Evolutionary conservation across 92 coral and sea anemone species (phyloP).

Genomic region (Palythoa heliodiscus): DNA sequence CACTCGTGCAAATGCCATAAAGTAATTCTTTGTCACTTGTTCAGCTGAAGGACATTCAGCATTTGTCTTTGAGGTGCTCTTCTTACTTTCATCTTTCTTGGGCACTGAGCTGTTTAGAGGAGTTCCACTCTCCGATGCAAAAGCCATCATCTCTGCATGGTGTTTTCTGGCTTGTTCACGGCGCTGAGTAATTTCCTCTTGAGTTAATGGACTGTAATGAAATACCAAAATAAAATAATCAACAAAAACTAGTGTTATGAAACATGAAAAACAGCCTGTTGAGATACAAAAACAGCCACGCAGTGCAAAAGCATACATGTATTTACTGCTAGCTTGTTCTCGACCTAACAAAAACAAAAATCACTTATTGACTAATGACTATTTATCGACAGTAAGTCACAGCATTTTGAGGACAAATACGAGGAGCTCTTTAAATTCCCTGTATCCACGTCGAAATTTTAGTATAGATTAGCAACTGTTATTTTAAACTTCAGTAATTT

Average conservation of each 20-base stretch:
- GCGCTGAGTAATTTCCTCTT: conserved; percentile 88
- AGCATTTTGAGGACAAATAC: too few species aligned
- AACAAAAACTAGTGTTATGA: background rate
- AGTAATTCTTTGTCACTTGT: conserved; percentile 65
- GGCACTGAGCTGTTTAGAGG: conserved; percentile 25
- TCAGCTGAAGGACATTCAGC: background rate
- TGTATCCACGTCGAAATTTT: too few species aligned
- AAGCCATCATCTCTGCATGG: conserved; percentile 77
- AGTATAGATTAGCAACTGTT: too few species aligned
- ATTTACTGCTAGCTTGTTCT: too few species aligned
- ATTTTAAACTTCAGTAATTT: too few species aligned
- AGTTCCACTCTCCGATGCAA: conserved; percentile 45
- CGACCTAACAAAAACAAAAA: too few species aligned
- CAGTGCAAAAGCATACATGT: background rate
- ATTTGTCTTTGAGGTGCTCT: background rate
- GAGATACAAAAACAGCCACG: background rate
- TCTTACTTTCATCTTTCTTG: conserved; percentile 13
- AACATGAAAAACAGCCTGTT: background rate
- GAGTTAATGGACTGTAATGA: conserved; percentile 82
- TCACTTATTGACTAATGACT: too few species aligned
- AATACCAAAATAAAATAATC: background rate
- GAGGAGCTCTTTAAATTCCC: too few species aligned
- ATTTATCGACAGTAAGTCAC: too few species aligned
- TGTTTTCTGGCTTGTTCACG: conserved; percentile 91
- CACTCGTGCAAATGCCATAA: conserved; percentile 94